Evolutionary conservation across 2,113 vertebrate genomes (phyloP), one percentile per base, ranked within the genome.

Genomic region (Otus sunia): DNA sequence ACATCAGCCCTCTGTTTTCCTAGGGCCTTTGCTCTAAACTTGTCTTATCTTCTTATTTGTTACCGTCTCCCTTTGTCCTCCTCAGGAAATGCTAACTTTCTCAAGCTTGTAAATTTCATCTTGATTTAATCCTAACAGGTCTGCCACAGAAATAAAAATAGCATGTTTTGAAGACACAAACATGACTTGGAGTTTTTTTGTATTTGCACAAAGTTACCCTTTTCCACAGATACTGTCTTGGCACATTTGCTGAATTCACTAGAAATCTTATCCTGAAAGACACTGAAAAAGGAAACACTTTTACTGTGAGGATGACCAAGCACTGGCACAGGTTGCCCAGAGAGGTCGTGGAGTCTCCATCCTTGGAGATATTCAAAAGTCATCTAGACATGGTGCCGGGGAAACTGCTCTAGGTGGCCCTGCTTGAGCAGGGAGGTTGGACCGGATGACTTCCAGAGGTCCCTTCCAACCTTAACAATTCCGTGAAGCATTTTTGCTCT

Each of bases 331-430:
- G 5, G 15, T 52, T 62, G 14, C 29, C 10, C 12, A 27, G 9
- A 37, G 27, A 34, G 15, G 22, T 52, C 45, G 15, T 64, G 21
- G 21, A 72, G 17, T 66, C 2, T 34, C 39, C 5, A 0, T n/a
- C 25, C 22, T 55, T 53, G n/a, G 27, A 63, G 17, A 15, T 23
- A 9, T 11, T 83, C 16, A n/a, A 0, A 10, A 49, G 13, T 13
- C 4, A 17, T 15, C 43, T 78, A 15, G 36, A 71, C 5, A 2
- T 9, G 6, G 7, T 43, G 25, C 43, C 80, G 45, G 32, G 32
- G 22, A 76, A 45, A 20, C 0, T 0, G 21, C 29, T 43, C 15
- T 18, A 1, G 18, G 10, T 83, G 12, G 29, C 27, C 36, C 20
- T 43, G 26, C 39, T 34, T 69, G 19, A 81, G 55, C 15, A 37